A percentile compares a stretch with the other conserved stretches of the same genome.
Conservation (phyloP, 2,888 invertebrate genomes). For the Synergus itoensis region DNA sequence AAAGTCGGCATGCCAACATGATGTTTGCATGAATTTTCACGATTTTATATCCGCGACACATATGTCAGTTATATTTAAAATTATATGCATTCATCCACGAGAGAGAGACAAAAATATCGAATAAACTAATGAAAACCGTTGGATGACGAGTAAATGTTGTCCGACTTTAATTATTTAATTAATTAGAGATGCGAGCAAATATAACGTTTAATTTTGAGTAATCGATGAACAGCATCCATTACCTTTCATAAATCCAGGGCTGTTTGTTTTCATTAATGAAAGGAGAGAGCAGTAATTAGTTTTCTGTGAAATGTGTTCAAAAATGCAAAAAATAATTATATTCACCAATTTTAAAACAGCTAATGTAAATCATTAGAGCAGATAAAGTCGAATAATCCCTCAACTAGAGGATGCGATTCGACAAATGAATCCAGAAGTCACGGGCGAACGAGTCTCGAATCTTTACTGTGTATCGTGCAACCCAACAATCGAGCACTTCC, state of each 20-base stretch:
- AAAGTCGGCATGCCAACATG: background rate
- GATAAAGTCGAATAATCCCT: too few relatives aligned
- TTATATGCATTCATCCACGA: too few relatives aligned
- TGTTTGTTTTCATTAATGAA: background rate
- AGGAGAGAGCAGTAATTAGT: background rate
- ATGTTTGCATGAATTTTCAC: constrained; percentile 7
- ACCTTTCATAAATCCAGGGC: background rate
- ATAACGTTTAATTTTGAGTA: background rate
- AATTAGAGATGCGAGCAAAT: background rate
- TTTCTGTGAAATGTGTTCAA: background rate
- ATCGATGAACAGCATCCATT: background rate
- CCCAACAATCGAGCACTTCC: constrained; percentile 3
- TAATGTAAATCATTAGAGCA: too few relatives aligned
- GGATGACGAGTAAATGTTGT: background rate
- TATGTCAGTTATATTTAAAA: background rate
- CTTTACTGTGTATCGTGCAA: background rate
- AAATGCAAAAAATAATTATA: too few relatives aligned
- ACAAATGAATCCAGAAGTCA: background rate
- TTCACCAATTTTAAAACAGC: too few relatives aligned
- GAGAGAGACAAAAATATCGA: background rate
- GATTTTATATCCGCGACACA: background rate
- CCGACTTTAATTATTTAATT: background rate
- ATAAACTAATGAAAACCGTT: background rate
- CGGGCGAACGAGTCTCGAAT: background rate
- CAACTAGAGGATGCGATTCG: too few relatives aligned